Percentiles rank a stretch among this genome's conserved stretches.
Conservation (phyloP, 1,140 invertebrate species). For the Lepidotrigona ventralis region DNA sequence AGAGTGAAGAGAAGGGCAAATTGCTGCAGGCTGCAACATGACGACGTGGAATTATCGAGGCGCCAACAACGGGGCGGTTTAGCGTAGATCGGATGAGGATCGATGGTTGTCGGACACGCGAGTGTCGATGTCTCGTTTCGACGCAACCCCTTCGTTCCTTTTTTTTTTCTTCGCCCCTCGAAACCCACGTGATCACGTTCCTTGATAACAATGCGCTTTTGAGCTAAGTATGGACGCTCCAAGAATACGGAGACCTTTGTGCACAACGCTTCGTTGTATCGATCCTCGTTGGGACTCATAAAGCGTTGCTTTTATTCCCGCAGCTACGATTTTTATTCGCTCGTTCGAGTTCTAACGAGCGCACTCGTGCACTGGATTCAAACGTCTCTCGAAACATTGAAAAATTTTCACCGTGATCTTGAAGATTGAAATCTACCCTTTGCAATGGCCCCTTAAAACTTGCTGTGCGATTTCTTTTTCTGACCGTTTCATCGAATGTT, state of each 20-base stretch:
- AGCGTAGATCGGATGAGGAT: slow-evolving; percentile 8
- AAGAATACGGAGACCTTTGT: background rate
- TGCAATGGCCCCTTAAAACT: too few relatives aligned
- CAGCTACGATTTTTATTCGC: too few relatives aligned
- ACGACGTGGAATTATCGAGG: slow-evolving; percentile 36
- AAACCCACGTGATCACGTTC: background rate
- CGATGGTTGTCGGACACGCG: slow-evolving; percentile 18
- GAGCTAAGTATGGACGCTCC: background rate
- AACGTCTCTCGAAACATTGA: too few relatives aligned
- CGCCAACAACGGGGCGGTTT: slow-evolving; percentile 14
- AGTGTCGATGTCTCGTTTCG: background rate
- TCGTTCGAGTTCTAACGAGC: too few relatives aligned
- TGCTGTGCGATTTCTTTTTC: too few relatives aligned
- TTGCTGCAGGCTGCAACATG: background rate
- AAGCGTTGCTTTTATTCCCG: background rate
- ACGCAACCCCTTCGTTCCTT: background rate
- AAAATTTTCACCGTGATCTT: too few relatives aligned
- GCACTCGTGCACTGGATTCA: too few relatives aligned
- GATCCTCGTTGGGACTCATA: background rate
- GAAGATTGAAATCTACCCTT: too few relatives aligned
- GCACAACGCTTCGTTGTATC: background rate
- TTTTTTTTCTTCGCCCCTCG: background rate
- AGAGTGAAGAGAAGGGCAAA: slow-evolving; percentile 13
- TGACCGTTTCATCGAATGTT: too few relatives aligned
- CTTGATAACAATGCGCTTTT: background rate